Conservation (phyloP, 2,888 invertebrate genomes). For the Euplexia lucipara region DNA sequence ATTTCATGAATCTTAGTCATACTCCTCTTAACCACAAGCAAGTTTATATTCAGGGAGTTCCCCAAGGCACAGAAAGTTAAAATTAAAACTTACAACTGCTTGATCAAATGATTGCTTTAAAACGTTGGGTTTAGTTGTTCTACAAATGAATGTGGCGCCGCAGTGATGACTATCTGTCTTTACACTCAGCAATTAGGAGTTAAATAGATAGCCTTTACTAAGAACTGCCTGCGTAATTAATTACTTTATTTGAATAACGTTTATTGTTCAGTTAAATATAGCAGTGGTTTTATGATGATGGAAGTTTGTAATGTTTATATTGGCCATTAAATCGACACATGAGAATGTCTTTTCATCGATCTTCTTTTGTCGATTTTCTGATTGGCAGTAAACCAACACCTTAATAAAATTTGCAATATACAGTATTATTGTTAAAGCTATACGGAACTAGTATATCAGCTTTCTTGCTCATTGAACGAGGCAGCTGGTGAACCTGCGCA, state of each 20-base stretch:
- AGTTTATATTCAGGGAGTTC: slow-evolving; percentile 25
- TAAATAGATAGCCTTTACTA: slow-evolving; percentile 38
- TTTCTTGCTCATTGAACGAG: slow-evolving; percentile 38
- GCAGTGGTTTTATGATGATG: slow-evolving; percentile 5
- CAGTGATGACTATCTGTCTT: slow-evolving; percentile 47
- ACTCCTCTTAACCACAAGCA: background rate
- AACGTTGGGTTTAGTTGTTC: slow-evolving; percentile 4
- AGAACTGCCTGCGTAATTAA: slow-evolving; percentile 38
- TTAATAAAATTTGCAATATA: background rate
- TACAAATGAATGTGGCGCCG: slow-evolving; percentile 46
- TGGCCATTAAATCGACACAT: background rate
- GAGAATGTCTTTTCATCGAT: too few relatives aligned
- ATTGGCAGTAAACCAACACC: too few relatives aligned
- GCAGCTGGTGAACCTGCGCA: slow-evolving; percentile 57
- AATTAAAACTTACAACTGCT: slow-evolving; percentile 10
- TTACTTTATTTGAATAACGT: slow-evolving; percentile 54
- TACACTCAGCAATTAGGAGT: slow-evolving; percentile 24
- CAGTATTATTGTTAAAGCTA: slow-evolving; percentile 3
- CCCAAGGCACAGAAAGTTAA: background rate
- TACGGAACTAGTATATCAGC: slow-evolving; percentile 25
- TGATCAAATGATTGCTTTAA: slow-evolving; percentile 7
- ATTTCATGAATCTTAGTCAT: background rate
- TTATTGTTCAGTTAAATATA: slow-evolving; percentile 36
- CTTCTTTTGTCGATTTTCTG: too few relatives aligned
- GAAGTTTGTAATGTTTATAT: background rate